Evolutionary conservation across 2,797 vertebrate genomes (phyloP), one percentile per base, ranked within the genome.

Genomic region (Anas flavirostris): DNA sequence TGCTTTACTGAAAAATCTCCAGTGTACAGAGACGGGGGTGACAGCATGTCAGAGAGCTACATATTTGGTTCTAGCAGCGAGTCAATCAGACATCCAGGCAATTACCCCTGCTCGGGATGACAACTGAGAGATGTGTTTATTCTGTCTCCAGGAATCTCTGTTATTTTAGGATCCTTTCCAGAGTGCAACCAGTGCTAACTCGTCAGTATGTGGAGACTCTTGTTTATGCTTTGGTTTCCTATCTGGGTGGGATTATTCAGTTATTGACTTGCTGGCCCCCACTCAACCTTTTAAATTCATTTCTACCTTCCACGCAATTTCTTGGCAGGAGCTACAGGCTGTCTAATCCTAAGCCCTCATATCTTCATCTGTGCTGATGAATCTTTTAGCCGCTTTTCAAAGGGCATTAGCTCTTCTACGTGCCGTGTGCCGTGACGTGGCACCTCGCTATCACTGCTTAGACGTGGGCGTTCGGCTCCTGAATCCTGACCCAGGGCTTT

Each of bases 161-260:
- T 96, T 96, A 96, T 96, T 95, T 96, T 93, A 96, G 94, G 90
- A 95, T 86, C 89, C 90, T 93, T 96, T 96, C 95, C 92, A 96
- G 88, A 77, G 92, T 79, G 92, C 96, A 88, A 93, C 92, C 94
- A 94, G 94, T 92, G 94, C 91, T 96, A 96, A 96, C 96, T 94
- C 80, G 84, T 92, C 94, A 96, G 91, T 94, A 97, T 92, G 59
- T 94, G 93, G 92, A 96, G 91, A 89, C 94, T 93, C 93, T 92
- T 95, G 94, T 95, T 90, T 96, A 93, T 88, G 83, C 94, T 95
- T 91, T 93, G 77, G 94, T 95, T 96, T 97, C 96, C 96, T 95
- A 93, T 96, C 94, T 96, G 95, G 91, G 88, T 91, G 94, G 95
- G 96, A 97, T 97, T 97, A 96, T 97, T 96, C 95, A 95, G 58